Base-by-base conservation (phyloP, 2,113 vertebrate genomes). In the Lontra canadensis region DNA sequence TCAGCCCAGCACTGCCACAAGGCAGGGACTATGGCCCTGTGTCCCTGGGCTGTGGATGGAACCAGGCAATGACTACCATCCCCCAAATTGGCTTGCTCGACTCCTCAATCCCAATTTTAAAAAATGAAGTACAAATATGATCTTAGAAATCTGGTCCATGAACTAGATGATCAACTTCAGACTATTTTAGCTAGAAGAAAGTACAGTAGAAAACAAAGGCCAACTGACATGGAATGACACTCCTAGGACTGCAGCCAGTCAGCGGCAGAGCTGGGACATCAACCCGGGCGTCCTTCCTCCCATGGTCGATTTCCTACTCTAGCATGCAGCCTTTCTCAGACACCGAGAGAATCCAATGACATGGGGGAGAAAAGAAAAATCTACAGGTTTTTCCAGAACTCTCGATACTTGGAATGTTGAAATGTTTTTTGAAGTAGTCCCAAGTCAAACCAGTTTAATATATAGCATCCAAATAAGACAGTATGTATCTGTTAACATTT, bases 211-310 rank as follows among this genome's bases (percentile, higher is more conserved):
- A 52, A 91, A 78, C 49, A 55, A 8, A 85, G 42, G 34, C 55
- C 39, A 23, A 5, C 29, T 20, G 21, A 29, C 26, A 13, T 42
- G 44, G 36, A 39, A 55, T 34, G 74, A 14, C 9, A 31, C 20
- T 55, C 39, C 67, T 44, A 29, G 39, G 44, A 23, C 15, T 17
- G 3, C 4, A 36, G 93, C 55, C 20, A 6, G 34, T 5, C 1
- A 36, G 29, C 0, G 0, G 11, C 20, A 52, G 26, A 26, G 1
- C 59, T 39, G 20, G 17, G 34, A 42, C 7, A 0, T 23, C 39
- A 31, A 63, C 13, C 17, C 3, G 1, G 52, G 42, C 4, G 13
- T 65, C 36, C 21, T 26, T 4, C 52, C 10, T 82, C 36, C 29
- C 0, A 23, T 0, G 3, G 26, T 34, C 18, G 44, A n/a, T 26